Evolutionary conservation across 2,888 invertebrate species (phyloP).

Genomic region (Lycophotia porphyrea): DNA sequence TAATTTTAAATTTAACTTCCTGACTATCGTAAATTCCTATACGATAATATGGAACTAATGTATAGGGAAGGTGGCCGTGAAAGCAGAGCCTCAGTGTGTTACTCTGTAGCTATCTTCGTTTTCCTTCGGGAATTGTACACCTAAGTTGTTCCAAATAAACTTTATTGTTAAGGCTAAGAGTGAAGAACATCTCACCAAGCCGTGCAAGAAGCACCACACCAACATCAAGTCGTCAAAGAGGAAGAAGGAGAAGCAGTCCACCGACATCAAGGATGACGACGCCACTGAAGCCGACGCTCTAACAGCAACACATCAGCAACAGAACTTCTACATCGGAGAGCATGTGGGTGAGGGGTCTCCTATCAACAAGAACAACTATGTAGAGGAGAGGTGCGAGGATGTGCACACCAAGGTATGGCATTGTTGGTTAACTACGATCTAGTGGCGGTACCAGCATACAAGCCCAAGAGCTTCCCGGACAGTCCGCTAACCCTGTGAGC

Average conservation of each 20-base stretch:
- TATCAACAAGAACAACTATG: constrained; percentile 48
- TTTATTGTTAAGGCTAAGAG: constrained; percentile 55
- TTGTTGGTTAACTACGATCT: neutral
- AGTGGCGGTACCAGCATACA: neutral
- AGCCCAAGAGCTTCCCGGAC: neutral
- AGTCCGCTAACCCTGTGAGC: neutral
- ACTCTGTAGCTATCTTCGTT: neutral
- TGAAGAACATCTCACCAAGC: constrained; percentile 68
- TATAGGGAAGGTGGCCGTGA: neutral
- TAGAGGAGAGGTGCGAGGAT: constrained; percentile 44
- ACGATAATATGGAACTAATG: neutral
- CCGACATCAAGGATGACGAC: constrained; percentile 82
- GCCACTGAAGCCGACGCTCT: constrained; percentile 77
- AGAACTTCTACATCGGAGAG: constrained; percentile 82
- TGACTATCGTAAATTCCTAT: no score
- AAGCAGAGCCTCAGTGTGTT: neutral
- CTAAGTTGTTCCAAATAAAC: neutral
- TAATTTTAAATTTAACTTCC: neutral
- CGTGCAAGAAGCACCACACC: constrained; percentile 85
- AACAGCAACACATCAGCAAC: constrained; percentile 21
- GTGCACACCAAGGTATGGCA: constrained; percentile 51
- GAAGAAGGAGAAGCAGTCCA: constrained; percentile 74
- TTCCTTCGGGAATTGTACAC: neutral
- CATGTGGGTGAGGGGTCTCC: constrained; percentile 57
- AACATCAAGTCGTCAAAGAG: constrained; percentile 83